phyloP scores from a whole-genome alignment of 2,888 invertebrate genomes.

The Chydorus sphaericus region DNA sequence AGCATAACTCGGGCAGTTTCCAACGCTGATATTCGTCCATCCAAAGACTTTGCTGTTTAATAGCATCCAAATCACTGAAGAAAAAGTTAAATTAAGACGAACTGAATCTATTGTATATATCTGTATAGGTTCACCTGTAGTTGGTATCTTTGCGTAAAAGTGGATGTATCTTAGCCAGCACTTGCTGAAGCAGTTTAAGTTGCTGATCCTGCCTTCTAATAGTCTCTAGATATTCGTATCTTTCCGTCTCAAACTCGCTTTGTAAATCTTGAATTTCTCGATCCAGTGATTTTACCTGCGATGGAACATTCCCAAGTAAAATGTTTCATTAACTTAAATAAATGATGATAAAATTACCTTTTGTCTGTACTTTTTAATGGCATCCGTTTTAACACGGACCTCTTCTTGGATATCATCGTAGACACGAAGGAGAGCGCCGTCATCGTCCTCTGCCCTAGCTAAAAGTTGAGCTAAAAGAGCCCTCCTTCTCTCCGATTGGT shows the following conservation, averaged over 20 bases:
- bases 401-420: constrained; percentile 66
- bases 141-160: constrained; percentile 56
- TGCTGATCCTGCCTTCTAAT: constrained; percentile 57
- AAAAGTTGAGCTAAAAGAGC: constrained; percentile 42
- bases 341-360: constrained; percentile 33
- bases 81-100: constrained; percentile 1
- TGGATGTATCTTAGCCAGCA: constrained; percentile 49
- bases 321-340: constrained; percentile 10
- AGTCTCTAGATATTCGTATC: constrained; percentile 68
- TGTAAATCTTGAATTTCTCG: constrained; percentile 60
- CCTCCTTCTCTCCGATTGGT: constrained; percentile 48
- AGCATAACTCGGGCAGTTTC: constrained; percentile 49
- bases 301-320: no score
- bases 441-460: constrained; percentile 46
- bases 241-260: constrained; percentile 63
- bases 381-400: constrained; percentile 51
- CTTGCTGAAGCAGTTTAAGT: constrained; percentile 46
- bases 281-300: no score
- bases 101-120: background rate
- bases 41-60: constrained; percentile 53
- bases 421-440: constrained; percentile 49
- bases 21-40: constrained; percentile 56
- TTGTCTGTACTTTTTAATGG: constrained; percentile 45
- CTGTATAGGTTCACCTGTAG: constrained; percentile 40
- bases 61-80: constrained; percentile 46